A percentile compares a stretch with the other conserved stretches of the same genome.
Evolutionary conservation across 1,140 invertebrate species (phyloP).

Genomic region (Drosophila parvula): DNA sequence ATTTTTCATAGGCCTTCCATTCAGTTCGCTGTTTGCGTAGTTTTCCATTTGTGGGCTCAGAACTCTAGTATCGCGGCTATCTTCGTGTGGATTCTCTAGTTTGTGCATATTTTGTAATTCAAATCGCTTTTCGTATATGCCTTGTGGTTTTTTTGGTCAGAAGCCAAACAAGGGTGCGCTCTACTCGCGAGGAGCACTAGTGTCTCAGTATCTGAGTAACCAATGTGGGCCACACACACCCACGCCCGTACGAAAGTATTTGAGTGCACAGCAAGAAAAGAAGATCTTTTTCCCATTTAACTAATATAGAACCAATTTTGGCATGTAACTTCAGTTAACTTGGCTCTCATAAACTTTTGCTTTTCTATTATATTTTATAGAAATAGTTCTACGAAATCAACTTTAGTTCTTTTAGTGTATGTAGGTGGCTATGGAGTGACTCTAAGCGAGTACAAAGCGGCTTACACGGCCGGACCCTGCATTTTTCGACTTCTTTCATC

Average conservation of each 20-base stretch:
- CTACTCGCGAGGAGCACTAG: slow-evolving; percentile 32
- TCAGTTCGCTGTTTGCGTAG: slow-evolving; percentile 36
- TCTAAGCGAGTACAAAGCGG: slow-evolving; percentile 40
- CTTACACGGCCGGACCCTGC: slow-evolving; percentile 44
- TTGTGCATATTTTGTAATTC: slow-evolving; percentile 71
- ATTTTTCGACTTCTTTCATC: slow-evolving; percentile 47
- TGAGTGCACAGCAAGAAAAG: slow-evolving; percentile 4
- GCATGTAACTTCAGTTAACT: no score
- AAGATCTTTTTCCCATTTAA: background rate
- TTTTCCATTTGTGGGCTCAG: slow-evolving; percentile 38
- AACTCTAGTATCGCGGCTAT: slow-evolving; percentile 28
- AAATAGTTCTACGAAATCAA: background rate
- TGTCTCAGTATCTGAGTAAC: slow-evolving; percentile 32
- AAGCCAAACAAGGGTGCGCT: slow-evolving; percentile 71
- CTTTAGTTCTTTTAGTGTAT: background rate
- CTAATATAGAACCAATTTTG: background rate
- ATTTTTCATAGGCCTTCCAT: slow-evolving; percentile 44
- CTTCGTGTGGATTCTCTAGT: slow-evolving; percentile 35
- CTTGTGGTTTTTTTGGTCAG: slow-evolving; percentile 79
- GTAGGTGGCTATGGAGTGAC: slow-evolving; percentile 15
- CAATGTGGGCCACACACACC: slow-evolving; percentile 65
- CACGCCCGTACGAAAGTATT: slow-evolving; percentile 18
- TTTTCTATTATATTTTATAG: no score
- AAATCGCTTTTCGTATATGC: slow-evolving; percentile 59
- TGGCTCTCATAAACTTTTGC: no score